Percentiles rank a stretch among this genome's conserved stretches.
phyloP scores from a whole-genome alignment of 2,888 invertebrate species.

The Dyspetes luteomarginatus region DNA sequence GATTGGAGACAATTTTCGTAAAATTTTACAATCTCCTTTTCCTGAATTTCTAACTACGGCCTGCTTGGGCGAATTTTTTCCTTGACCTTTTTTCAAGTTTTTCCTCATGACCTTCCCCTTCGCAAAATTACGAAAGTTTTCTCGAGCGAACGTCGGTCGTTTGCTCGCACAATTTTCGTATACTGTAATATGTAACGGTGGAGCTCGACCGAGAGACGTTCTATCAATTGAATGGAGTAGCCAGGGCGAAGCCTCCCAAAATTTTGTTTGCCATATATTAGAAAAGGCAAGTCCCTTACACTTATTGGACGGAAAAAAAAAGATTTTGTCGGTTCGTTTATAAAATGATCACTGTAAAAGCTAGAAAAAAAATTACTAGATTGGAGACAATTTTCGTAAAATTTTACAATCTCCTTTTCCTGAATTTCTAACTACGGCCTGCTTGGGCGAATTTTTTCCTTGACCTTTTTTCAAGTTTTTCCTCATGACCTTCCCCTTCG shows the following conservation, averaged over 20 bases:
- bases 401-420: conserved; percentile 14
- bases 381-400: conserved; percentile 1
- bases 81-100: conserved; percentile 1
- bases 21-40: conserved; percentile 17
- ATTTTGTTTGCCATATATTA: too few relatives aligned
- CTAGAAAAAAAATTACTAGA: too few relatives aligned
- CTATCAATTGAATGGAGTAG: too few relatives aligned
- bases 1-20: background rate
- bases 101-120: conserved; percentile 52
- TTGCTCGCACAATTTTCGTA: background rate
- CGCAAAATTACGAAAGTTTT: conserved; percentile 61
- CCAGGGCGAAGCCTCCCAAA: too few relatives aligned
- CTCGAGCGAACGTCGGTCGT: background rate
- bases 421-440: background rate
- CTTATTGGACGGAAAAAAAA: too few relatives aligned
- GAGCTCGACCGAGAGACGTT: too few relatives aligned
- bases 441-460: background rate
- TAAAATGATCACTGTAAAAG: too few relatives aligned
- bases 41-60: background rate
- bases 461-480: conserved; percentile 7
- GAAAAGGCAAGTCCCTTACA: too few relatives aligned
- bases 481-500: conserved; percentile 55
- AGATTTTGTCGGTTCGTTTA: too few relatives aligned
- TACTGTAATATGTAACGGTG: background rate
- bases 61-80: background rate